Evolutionary conservation across 1,140 invertebrate genomes (phyloP).

Genomic region (Bombus huntii): DNA sequence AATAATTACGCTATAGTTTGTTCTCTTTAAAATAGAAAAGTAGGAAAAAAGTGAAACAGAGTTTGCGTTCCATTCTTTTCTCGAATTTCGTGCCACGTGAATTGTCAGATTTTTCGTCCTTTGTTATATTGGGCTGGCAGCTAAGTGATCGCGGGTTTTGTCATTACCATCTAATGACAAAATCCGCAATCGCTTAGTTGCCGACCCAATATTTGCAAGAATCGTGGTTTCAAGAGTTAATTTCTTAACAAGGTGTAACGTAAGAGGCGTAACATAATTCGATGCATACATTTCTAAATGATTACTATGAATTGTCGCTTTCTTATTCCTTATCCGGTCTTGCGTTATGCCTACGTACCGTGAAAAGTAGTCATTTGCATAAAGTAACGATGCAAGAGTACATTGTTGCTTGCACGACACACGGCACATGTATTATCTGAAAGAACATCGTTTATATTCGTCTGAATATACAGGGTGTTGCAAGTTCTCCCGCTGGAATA

Average conservation of each 20-base stretch:
- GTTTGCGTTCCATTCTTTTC: background rate
- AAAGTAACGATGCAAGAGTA: background rate
- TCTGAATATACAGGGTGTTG: background rate
- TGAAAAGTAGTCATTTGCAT: background rate
- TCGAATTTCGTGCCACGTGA: background rate
- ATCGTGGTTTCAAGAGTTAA: background rate
- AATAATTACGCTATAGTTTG: too few relatives aligned
- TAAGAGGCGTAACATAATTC: background rate
- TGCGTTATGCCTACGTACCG: background rate
- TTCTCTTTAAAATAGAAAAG: background rate
- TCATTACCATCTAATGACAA: too few relatives aligned
- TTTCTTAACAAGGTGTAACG: background rate
- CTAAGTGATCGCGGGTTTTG: too few relatives aligned
- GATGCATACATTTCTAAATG: background rate
- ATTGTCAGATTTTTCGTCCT: background rate
- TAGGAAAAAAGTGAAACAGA: background rate
- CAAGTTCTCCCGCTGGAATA: too few relatives aligned
- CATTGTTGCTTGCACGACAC: background rate
- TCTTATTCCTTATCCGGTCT: background rate
- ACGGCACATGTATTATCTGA: background rate
- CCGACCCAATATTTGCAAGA: background rate
- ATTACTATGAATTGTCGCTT: background rate
- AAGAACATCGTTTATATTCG: background rate
- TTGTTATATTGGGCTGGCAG: background rate
- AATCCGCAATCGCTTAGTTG: too few relatives aligned